Evolutionary conservation across 2,113 vertebrate genomes (phyloP).

Genomic region (Vombatus ursinus): DNA sequence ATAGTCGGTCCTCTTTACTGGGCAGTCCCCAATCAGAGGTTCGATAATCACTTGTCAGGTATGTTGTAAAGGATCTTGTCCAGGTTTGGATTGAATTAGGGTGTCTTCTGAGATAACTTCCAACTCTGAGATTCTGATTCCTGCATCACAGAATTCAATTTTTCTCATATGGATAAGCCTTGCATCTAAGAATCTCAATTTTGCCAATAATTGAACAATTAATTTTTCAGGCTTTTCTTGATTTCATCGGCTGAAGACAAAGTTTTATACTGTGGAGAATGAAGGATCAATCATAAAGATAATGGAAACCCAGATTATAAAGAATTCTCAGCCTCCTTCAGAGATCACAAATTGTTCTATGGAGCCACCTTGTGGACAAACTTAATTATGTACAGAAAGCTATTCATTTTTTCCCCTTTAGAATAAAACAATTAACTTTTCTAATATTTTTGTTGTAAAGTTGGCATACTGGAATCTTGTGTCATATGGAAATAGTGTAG

Average conservation of each 20-base stretch:
- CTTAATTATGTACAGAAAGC: not conserved
- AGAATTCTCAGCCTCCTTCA: not conserved
- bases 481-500: not conserved
- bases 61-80: not conserved
- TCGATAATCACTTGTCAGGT: not conserved
- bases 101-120: not conserved
- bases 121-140: not conserved
- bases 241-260: not conserved
- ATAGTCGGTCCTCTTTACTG: not conserved
- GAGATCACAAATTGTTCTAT: conserved; percentile 40
- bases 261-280: not conserved
- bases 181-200: not conserved
- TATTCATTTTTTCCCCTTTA: not conserved
- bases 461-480: not conserved
- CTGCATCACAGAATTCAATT: not conserved
- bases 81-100: not conserved
- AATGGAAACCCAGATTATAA: not conserved
- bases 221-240: not conserved
- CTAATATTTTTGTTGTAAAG: not conserved
- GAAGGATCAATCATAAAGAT: not conserved
- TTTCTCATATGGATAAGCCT: not conserved
- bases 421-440: not conserved
- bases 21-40: not conserved
- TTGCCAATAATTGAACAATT: not conserved
- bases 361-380: conserved; percentile 72